Evolutionary conservation across 2,888 invertebrate genomes (phyloP).

Genomic region (Stenoptilia bipunctidactyla): DNA sequence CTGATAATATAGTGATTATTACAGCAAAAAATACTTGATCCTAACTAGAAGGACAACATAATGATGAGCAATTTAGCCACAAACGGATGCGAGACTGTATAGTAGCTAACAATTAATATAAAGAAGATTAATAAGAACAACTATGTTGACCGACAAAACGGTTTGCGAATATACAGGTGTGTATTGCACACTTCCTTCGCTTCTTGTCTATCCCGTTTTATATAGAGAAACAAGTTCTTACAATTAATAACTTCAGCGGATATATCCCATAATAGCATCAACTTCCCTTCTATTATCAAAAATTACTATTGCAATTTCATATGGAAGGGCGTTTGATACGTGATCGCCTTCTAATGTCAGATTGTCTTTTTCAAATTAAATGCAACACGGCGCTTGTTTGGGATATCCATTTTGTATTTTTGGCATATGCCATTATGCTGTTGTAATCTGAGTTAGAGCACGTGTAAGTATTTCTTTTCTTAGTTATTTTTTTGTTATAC

Average conservation of each 20-base stretch:
- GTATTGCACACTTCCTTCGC: conserved; percentile 30
- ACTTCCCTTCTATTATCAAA: conserved; percentile 58
- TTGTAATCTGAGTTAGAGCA: conserved; percentile 51
- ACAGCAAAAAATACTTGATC: conserved; percentile 3
- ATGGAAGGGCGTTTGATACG: conserved; percentile 44
- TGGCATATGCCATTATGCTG: conserved; percentile 42
- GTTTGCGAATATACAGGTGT: conserved; percentile 51
- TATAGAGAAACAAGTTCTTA: conserved; percentile 36
- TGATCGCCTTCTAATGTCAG: conserved; percentile 35
- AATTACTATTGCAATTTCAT: conserved; percentile 60
- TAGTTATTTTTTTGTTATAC: too few species aligned
- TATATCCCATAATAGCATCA: conserved; percentile 48
- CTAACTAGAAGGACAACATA: conserved; percentile 34
- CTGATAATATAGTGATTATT: conserved; percentile 1
- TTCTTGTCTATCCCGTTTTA: conserved; percentile 40
- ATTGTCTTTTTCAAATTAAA: conserved; percentile 58
- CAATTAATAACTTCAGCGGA: conserved; percentile 51
- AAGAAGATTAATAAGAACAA: conserved; percentile 31
- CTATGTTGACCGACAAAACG: conserved; percentile 33
- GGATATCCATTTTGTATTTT: conserved; percentile 35
- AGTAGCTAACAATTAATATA: conserved; percentile 50
- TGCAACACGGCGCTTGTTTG: conserved; percentile 36
- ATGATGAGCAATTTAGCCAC: conserved; percentile 41
- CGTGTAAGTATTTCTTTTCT: conserved; percentile 55
- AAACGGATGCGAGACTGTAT: conserved; percentile 46